Evolutionary conservation across 2,797 vertebrate species (phyloP).

Genomic region (Darevskia nairensis): DNA sequence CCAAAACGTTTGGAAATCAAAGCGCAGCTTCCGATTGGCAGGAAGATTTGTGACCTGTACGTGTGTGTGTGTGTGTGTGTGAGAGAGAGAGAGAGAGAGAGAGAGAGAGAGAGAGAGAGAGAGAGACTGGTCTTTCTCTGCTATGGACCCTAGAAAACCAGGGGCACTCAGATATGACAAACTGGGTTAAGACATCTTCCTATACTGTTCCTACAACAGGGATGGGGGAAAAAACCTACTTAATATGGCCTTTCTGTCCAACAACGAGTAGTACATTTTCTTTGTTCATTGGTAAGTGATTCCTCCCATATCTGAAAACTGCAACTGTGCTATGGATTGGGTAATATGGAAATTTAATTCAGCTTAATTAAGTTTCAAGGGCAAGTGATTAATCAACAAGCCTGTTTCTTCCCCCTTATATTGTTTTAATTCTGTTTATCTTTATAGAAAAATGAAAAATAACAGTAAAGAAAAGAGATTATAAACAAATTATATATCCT

Average conservation of each 20-base stretch:
- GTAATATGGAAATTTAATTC: background rate
- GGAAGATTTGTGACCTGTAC: too few relatives aligned
- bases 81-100: too few relatives aligned
- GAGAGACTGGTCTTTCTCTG: too few relatives aligned
- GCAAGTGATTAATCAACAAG: background rate
- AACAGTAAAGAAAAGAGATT: background rate
- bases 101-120: too few relatives aligned
- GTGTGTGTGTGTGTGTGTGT: too few relatives aligned
- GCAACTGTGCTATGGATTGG: background rate
- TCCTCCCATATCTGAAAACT: background rate
- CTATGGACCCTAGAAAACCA: too few relatives aligned
- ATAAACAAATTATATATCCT: background rate
- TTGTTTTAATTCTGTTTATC: background rate
- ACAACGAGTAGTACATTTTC: background rate
- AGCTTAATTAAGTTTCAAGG: background rate
- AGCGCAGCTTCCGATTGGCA: too few relatives aligned
- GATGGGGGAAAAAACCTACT: background rate
- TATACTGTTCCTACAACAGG: background rate
- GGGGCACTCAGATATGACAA: too few relatives aligned
- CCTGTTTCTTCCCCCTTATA: background rate
- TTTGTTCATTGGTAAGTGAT: background rate
- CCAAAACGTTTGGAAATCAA: too few relatives aligned
- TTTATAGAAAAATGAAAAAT: background rate
- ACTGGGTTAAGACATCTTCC: background rate
- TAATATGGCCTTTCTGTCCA: background rate